These are phyloP conservation scores for Hormiphora californensis DNA, from an alignment of 37 sponge, comb jelly and placozoan species.

Conservation along the genomic window DNA sequence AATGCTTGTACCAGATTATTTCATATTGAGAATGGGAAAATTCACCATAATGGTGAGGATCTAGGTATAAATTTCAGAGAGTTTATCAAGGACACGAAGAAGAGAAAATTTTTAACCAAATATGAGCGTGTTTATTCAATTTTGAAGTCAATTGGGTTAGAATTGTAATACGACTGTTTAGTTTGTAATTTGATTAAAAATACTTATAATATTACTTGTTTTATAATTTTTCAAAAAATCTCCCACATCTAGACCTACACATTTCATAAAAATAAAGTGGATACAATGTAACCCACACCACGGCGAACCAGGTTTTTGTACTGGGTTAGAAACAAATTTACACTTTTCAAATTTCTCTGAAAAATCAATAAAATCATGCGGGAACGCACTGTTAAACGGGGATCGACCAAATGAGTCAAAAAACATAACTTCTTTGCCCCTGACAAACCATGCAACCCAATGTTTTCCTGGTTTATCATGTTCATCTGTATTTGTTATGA, in stretches of 20 bases:
- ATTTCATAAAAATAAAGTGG: neutral
- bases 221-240: neutral
- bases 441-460: slow-evolving; percentile 7
- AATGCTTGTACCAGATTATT: too few relatives aligned
- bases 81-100: neutral
- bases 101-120: neutral
- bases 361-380: neutral
- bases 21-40: too few relatives aligned
- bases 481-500: neutral
- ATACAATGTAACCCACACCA: neutral
- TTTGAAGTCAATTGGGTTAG: neutral
- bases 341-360: neutral
- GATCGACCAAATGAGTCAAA: neutral
- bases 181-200: neutral
- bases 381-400: neutral
- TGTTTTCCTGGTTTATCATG: neutral
- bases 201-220: neutral
- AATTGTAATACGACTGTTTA: neutral
- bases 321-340: neutral
- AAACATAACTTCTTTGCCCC: neutral
- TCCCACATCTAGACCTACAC: neutral
- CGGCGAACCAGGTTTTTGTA: neutral
- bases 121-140: neutral
- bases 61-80: too few relatives aligned
- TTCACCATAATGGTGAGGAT: too few relatives aligned